Evolutionary conservation across 1,140 invertebrate genomes (phyloP).

Genomic region (Drosophila albomicans): DNA sequence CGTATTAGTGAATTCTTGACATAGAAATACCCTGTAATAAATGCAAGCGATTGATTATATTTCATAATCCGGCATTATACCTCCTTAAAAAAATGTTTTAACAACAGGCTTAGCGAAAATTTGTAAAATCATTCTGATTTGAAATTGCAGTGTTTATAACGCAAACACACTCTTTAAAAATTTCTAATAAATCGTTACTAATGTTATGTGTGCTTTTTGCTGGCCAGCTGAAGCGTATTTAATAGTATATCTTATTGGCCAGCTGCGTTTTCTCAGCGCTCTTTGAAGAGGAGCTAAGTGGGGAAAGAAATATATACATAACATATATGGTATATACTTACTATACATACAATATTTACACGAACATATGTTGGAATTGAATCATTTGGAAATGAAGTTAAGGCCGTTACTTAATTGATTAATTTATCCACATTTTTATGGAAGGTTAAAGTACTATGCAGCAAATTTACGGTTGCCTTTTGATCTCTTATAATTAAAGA

Average conservation of each 20-base stretch:
- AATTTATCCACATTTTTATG: slow-evolving; percentile 18
- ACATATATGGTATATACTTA: no score
- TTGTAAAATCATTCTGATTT: not conserved
- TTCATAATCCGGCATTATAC: not conserved
- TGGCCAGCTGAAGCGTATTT: slow-evolving; percentile 4
- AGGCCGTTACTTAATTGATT: slow-evolving; percentile 35
- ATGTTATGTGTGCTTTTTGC: slow-evolving; percentile 1
- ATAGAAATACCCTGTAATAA: slow-evolving; percentile 3
- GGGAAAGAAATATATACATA: slow-evolving; percentile 5
- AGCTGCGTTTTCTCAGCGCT: slow-evolving; percentile 21
- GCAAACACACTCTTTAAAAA: not conserved
- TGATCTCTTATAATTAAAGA: not conserved
- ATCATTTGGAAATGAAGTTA: slow-evolving; percentile 13
- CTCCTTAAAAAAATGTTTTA: not conserved
- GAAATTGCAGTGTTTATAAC: not conserved
- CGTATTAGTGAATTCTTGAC: slow-evolving; percentile 2
- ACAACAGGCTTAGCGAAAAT: not conserved
- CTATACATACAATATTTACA: no score
- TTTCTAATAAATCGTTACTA: slow-evolving; percentile 12
- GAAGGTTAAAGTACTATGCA: not conserved
- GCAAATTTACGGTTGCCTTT: not conserved
- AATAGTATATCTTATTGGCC: slow-evolving; percentile 19
- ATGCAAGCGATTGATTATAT: no score
- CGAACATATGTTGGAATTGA: slow-evolving; percentile 10
- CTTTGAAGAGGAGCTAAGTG: not conserved